Evolutionary conservation across 2,113 vertebrate genomes (phyloP).

Genomic region (Elephas maximus): DNA sequence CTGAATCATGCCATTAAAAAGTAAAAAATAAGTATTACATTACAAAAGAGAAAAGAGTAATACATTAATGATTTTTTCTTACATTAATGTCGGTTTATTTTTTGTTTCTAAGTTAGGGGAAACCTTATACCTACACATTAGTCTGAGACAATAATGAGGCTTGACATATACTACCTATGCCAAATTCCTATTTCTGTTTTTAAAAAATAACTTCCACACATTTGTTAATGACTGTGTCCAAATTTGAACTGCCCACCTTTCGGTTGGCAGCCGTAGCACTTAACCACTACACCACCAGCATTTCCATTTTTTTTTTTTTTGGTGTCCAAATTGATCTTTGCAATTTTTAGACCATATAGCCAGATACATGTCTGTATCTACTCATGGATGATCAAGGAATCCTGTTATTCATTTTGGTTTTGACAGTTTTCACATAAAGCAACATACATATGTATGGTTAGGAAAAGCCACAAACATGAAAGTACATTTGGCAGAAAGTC

Average conservation of each 20-base stretch:
- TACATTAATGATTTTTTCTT: not conserved
- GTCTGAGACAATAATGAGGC: not conserved
- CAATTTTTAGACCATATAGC: not conserved
- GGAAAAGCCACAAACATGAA: not conserved
- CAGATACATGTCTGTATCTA: not conserved
- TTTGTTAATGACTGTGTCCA: not conserved
- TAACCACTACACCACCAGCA: too few species aligned
- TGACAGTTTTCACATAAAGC: not conserved
- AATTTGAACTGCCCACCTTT: not conserved
- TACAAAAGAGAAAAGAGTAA: not conserved
- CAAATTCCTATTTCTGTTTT: not conserved
- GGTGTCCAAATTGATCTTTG: not conserved
- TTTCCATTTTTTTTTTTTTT: too few species aligned
- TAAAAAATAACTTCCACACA: not conserved
- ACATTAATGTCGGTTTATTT: not conserved
- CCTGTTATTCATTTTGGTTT: not conserved
- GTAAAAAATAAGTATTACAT: not conserved
- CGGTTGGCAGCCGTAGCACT: too few species aligned
- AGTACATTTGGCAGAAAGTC: not conserved
- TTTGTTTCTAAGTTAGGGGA: too few species aligned
- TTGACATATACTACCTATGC: not conserved
- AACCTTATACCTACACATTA: not conserved
- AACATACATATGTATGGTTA: not conserved
- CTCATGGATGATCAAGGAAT: not conserved
- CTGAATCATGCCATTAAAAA: not conserved